Base-by-base conservation (phyloP, 2,888 invertebrate species). In the Stratiomys singularior region DNA sequence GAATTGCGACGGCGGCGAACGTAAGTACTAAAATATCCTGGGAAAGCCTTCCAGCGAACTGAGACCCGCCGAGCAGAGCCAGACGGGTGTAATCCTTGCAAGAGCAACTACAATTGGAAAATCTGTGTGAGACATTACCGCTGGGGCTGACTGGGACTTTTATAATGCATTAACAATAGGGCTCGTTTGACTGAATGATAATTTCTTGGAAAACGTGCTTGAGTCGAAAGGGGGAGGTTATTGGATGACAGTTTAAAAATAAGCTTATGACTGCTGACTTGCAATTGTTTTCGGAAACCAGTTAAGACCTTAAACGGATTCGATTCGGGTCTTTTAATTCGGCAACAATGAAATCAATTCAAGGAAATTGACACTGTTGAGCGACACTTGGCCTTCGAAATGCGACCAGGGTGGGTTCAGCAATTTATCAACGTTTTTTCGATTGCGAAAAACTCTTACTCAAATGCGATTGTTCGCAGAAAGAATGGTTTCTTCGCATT, bases 141-240 rank as follows among this genome's bases (percentile, higher is more conserved):
- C 23, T 23, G 21, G 13, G 52, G 13, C 18, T 23, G 23, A 25
- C 18, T 23, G 23, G 25, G 25, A 60, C 11, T 60, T 21, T 25
- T 7, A 60, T 60, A 60, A 60, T 60, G 58, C 58, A 25, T 23
- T 60, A 60, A 60, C 58, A 60, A 60, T 60, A 23, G 18, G 4
- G 21, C 18, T 25, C 58, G 21, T 11, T 60, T 60, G 58, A 23
- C 58, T 23, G 52, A 52, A 52, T n/a, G 15, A 15, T 37, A 37
- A 37, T 52, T 52, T 52, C 52, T 4, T 4, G 15, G 52, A 52
- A 52, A 52, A 18, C 15, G 52, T n/a, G 15, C 52, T 13, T 13
- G 18, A 52, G 15, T 7, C 2, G 7, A 7, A 25, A 13, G 58
- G 23, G 21, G 2, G 18, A 52, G 52, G 2, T 60, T 60, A 25